Evolutionary conservation across 2,113 vertebrate genomes (phyloP).

Genomic region (Orientallactaga bullata): DNA sequence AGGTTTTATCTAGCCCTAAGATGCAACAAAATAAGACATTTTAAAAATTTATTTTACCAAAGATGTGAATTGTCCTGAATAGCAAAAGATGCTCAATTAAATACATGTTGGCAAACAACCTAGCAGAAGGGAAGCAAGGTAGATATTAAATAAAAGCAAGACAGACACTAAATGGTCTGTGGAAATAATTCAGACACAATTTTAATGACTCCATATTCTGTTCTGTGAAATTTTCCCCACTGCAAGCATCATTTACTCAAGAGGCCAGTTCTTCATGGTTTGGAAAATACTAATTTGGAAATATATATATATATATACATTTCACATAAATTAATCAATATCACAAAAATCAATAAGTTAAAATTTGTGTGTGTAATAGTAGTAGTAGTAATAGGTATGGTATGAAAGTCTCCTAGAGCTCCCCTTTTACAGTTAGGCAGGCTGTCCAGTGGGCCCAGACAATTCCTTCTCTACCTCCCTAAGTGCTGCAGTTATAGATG

Average conservation of each 20-base stretch:
- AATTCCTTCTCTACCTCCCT: no score
- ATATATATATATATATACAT: neutral
- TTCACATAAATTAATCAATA: no score
- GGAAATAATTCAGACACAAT: neutral
- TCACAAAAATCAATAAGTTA: neutral
- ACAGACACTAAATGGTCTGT: neutral
- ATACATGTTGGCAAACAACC: neutral
- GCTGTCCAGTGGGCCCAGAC: no score
- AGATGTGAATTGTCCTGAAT: neutral
- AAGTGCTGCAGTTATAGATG: no score
- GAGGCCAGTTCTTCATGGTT: neutral
- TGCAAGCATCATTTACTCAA: neutral
- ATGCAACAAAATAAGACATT: conserved; percentile 48
- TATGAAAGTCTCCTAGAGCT: no score
- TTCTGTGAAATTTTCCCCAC: neutral
- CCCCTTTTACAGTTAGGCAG: no score
- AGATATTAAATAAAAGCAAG: neutral
- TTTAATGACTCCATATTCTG: neutral
- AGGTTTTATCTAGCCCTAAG: conserved; percentile 46
- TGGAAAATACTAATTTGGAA: neutral
- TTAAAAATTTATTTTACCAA: conserved; percentile 48
- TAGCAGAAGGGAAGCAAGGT: neutral
- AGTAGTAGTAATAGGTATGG: no score
- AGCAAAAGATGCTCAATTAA: conserved; percentile 6
- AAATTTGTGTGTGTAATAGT: no score